These are phyloP conservation scores for Mus spicilegus DNA, from an alignment of 2,113 vertebrate genomes.

Conservation along the genomic window DNA sequence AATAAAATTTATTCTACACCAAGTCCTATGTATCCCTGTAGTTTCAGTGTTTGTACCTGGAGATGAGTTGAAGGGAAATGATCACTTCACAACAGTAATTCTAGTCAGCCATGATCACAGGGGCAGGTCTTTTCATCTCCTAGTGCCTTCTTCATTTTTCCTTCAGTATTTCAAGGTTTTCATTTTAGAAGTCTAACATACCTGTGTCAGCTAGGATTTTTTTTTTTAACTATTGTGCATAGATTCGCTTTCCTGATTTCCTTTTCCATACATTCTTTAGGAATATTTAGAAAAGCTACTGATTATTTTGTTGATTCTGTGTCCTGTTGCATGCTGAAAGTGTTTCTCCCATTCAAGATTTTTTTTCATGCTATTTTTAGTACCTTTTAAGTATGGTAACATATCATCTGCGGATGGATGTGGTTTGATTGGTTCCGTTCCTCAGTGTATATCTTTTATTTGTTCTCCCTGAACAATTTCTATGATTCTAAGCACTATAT, in stretches of 20 bases:
- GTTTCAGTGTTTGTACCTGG: neutral
- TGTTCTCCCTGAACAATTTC: neutral
- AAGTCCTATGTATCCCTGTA: neutral
- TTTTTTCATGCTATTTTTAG: neutral
- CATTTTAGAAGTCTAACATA: neutral
- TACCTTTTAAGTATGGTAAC: neutral
- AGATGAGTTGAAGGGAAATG: too few relatives aligned
- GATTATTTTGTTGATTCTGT: neutral
- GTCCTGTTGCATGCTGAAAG: neutral
- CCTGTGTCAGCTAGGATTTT: neutral
- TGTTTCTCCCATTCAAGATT: neutral
- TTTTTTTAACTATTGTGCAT: neutral
- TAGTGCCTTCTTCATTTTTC: neutral
- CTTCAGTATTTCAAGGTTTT: neutral
- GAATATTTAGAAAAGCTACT: neutral
- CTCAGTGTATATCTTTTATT: neutral
- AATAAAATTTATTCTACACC: slow-evolving; percentile 28
- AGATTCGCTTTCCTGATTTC: neutral
- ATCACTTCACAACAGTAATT: neutral
- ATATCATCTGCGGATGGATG: neutral
- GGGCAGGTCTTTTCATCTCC: neutral
- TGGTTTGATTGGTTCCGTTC: neutral
- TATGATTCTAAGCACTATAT: neutral
- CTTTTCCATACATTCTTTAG: neutral
- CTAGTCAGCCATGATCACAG: neutral